These are phyloP conservation scores for Campylomormyrus tamandua DNA, from an alignment of 2,113 vertebrate species.

Conservation along the genomic window DNA sequence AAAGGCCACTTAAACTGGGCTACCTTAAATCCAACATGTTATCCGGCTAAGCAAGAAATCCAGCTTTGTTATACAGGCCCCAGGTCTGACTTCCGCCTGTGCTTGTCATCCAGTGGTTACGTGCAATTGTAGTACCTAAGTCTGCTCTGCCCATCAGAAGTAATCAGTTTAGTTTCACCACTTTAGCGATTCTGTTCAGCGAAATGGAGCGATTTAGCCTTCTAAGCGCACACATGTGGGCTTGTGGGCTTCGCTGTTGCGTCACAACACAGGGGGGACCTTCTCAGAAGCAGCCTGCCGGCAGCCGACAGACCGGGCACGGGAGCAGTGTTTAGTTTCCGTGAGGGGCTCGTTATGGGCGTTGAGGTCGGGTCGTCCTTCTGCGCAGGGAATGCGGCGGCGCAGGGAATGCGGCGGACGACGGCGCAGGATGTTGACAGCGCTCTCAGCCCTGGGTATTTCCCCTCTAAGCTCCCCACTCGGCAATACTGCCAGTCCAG, in stretches of 20 bases:
- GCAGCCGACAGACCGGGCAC: not conserved
- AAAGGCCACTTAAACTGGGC: not conserved
- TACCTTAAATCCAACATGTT: not conserved
- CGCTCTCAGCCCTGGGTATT: constrained; percentile 38
- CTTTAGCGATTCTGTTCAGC: not conserved
- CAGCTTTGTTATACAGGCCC: not conserved
- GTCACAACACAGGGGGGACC: not conserved
- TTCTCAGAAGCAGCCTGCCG: not conserved
- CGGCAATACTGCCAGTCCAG: not conserved
- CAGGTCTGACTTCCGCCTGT: not conserved
- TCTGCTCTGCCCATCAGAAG: not conserved
- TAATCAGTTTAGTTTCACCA: not conserved
- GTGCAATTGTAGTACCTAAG: not conserved
- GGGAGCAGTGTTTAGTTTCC: not conserved
- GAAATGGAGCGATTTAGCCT: not conserved
- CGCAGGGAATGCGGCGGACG: constrained; percentile 41
- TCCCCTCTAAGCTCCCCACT: constrained; percentile 19
- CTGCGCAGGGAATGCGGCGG: constrained; percentile 35
- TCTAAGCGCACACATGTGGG: not conserved
- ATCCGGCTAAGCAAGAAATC: not conserved
- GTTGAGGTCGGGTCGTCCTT: constrained; percentile 44
- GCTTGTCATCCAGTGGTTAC: not conserved
- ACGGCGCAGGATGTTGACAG: constrained; percentile 38
- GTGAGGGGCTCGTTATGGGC: constrained; percentile 38
- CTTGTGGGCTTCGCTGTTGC: not conserved